These are phyloP conservation scores for Andricus grossulariae DNA, from an alignment of 1,140 invertebrate genomes.

Conservation along the genomic window DNA sequence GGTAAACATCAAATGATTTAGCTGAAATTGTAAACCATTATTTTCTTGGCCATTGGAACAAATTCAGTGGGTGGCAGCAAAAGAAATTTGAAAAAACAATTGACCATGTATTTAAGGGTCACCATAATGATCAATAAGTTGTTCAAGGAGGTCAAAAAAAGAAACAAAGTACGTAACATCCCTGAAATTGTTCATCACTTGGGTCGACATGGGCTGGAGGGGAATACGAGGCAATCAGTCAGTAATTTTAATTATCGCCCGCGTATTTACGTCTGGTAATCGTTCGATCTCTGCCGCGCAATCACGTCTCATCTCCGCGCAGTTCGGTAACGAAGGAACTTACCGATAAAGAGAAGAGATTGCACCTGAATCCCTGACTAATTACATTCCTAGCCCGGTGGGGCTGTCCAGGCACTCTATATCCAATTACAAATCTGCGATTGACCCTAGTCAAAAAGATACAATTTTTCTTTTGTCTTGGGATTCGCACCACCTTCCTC, in stretches of 20 bases:
- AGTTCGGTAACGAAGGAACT: constrained; percentile 50
- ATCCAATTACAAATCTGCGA: constrained; percentile 68
- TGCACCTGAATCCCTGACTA: constrained; percentile 63
- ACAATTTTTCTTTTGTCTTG: not conserved
- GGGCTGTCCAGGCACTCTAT: constrained; percentile 55
- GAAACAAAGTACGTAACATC: not conserved
- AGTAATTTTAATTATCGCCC: constrained; percentile 65
- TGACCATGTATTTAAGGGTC: too few species aligned
- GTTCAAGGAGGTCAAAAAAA: not conserved
- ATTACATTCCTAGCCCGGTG: constrained; percentile 68
- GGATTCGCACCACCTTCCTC: constrained; percentile 29
- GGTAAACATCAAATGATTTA: too few species aligned
- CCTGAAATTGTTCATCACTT: not conserved
- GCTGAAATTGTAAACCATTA: too few species aligned
- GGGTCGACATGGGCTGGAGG: not conserved
- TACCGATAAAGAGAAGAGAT: constrained; percentile 60
- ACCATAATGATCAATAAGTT: too few species aligned
- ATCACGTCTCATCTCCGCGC: constrained; percentile 47
- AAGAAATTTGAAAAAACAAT: too few species aligned
- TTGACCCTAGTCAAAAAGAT: constrained; percentile 40
- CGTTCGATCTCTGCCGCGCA: constrained; percentile 58
- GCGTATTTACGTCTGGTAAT: constrained; percentile 63
- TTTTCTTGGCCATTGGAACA: too few species aligned
- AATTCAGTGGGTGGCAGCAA: too few species aligned
- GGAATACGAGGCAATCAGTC: constrained; percentile 53